Conservation (phyloP, 2,888 invertebrate species). For the Smittia sp. region DNA sequence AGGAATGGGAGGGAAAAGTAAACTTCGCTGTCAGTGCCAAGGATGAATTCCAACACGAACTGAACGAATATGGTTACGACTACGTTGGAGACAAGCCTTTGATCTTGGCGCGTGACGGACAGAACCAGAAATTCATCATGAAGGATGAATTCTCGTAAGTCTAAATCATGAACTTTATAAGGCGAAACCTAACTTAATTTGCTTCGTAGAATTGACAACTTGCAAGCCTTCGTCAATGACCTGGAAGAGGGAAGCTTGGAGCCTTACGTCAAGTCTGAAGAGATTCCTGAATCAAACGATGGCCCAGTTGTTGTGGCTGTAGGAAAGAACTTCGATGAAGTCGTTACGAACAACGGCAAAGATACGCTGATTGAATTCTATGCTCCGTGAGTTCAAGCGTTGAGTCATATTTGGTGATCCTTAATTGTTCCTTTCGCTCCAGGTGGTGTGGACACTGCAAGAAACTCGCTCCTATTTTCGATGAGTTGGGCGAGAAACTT, state of each 20-base stretch:
- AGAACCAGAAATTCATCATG: conserved; percentile 87
- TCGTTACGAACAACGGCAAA: conserved; percentile 84
- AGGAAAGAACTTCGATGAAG: conserved; percentile 93
- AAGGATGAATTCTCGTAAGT: conserved; percentile 82
- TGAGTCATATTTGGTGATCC: background rate
- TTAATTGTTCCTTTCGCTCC: too few relatives aligned
- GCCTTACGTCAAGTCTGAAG: conserved; percentile 93
- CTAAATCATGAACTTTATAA: conserved; percentile 42
- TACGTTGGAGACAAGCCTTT: conserved; percentile 87
- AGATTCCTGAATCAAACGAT: conserved; percentile 80
- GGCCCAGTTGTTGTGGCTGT: conserved; percentile 87
- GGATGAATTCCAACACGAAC: conserved; percentile 90
- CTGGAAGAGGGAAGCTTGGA: conserved; percentile 78
- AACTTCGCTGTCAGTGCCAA: conserved; percentile 89
- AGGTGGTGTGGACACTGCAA: conserved; percentile 92
- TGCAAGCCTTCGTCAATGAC: conserved; percentile 81
- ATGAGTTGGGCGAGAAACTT: conserved; percentile 88
- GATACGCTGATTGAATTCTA: conserved; percentile 98
- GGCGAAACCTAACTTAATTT: background rate
- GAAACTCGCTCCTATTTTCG: conserved; percentile 87
- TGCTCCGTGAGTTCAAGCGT: conserved; percentile 67
- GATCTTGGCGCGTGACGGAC: conserved; percentile 76
- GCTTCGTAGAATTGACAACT: conserved; percentile 68
- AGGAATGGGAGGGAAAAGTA: conserved; percentile 55
- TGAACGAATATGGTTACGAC: conserved; percentile 90